phyloP scores from a whole-genome alignment of 2,113 vertebrate species.

The Peucedramus taeniatus region DNA sequence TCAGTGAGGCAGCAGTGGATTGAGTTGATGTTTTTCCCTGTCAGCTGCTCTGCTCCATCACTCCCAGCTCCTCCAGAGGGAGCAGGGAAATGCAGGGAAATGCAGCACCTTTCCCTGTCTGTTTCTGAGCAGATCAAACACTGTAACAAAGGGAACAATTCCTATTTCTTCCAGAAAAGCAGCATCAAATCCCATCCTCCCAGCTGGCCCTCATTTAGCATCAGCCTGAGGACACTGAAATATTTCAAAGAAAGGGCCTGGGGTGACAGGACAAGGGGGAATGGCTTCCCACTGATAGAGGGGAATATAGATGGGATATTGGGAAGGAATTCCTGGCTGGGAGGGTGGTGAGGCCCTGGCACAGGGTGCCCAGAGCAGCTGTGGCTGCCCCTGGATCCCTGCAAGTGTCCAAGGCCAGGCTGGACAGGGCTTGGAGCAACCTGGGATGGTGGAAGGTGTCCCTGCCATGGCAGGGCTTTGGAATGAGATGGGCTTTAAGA shows the following conservation, averaged over 20 bases:
- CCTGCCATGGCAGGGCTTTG: neutral
- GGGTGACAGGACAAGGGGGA: neutral
- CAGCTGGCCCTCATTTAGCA: neutral
- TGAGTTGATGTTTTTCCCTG: neutral
- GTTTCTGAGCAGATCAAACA: neutral
- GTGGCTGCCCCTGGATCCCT: neutral
- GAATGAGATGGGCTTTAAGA: neutral
- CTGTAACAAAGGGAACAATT: neutral
- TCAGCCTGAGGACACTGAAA: neutral
- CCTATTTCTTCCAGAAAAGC: neutral
- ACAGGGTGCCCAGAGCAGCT: neutral
- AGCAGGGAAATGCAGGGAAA: neutral
- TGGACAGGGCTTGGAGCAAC: fast-evolving
- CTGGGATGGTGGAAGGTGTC: neutral
- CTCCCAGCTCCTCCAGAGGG: neutral
- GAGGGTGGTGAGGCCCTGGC: neutral
- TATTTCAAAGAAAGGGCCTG: neutral
- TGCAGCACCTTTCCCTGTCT: fast-evolving
- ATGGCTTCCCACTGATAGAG: neutral
- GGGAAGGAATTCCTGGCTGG: fast-evolving
- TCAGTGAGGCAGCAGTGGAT: neutral
- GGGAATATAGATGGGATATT: neutral
- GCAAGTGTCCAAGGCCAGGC: fast-evolving
- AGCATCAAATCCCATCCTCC: neutral
- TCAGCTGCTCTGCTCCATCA: neutral